Conservation (phyloP, 2,113 vertebrate species). For the Oreochromis aureus region DNA sequence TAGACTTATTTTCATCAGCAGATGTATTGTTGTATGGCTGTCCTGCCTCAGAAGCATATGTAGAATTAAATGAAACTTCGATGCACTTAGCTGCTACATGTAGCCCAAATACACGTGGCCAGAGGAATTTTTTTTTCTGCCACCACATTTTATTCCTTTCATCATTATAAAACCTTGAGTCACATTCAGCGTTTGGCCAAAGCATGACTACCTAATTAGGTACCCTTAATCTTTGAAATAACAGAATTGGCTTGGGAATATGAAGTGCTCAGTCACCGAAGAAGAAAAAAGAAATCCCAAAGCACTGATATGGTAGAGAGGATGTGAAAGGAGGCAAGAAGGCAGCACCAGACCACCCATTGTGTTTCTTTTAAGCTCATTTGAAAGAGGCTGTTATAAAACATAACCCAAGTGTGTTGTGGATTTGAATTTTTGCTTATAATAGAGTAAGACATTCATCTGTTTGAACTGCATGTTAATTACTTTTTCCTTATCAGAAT, state of each 20-base stretch:
- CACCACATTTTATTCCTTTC: neutral
- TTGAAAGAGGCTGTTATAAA: neutral
- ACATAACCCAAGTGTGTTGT: neutral
- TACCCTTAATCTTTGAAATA: neutral
- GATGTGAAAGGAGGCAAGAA: neutral
- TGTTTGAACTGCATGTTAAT: neutral
- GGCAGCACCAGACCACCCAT: neutral
- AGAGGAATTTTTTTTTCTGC: neutral
- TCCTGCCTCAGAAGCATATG: neutral
- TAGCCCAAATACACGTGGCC: neutral
- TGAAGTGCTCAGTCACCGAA: conserved; percentile 14
- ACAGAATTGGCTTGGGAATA: conserved; percentile 20
- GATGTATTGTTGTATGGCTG: neutral
- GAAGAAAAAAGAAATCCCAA: conserved; percentile 29
- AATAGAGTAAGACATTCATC: neutral
- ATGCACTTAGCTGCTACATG: neutral
- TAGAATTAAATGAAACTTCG: neutral
- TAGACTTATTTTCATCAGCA: neutral
- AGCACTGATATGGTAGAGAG: neutral
- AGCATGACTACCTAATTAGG: conserved; percentile 14
- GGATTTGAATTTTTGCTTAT: neutral
- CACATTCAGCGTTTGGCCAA: neutral
- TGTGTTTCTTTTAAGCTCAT: neutral
- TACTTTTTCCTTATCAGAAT: neutral
- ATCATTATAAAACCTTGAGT: neutral